Conservation (phyloP, 2,797 vertebrate genomes). For the Crenuchus spilurus region DNA sequence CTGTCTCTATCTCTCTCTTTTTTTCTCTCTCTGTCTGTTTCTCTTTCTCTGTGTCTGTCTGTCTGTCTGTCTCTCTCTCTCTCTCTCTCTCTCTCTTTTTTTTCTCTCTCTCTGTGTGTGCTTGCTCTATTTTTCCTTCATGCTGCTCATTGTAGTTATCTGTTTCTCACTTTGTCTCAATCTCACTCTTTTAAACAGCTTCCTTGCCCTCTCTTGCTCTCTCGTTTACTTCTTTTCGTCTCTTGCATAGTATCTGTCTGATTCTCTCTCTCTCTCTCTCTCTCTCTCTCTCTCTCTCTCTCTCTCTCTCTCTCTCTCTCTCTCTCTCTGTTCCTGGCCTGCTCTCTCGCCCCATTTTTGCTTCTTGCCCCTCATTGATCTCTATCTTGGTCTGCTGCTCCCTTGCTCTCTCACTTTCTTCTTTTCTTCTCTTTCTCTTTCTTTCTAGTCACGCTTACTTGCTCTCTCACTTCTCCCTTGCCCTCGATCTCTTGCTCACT, state of each 20-base stretch:
- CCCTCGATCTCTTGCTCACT: not conserved
- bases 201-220: not conserved
- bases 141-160: not conserved
- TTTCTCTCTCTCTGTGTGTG: not conserved
- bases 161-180: not conserved
- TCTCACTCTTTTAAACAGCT: not conserved
- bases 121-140: not conserved
- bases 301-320: not conserved
- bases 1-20: not conserved
- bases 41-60: not conserved
- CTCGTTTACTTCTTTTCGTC: not conserved
- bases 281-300: not conserved
- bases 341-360: not conserved
- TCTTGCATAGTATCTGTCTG: slow-evolving; percentile 1
- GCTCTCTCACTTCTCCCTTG: not conserved
- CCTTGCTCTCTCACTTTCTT: not conserved
- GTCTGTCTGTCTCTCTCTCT: not conserved
- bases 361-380: not conserved
- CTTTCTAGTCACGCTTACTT: not conserved
- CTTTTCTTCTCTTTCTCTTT: not conserved
- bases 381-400: not conserved
- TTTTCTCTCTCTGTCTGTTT: not conserved
- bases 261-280: not conserved
- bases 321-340: not conserved
- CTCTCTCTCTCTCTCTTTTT: not conserved